Evolutionary conservation across 1,140 invertebrate species (phyloP).

Genomic region (Cydia fagiglandana): DNA sequence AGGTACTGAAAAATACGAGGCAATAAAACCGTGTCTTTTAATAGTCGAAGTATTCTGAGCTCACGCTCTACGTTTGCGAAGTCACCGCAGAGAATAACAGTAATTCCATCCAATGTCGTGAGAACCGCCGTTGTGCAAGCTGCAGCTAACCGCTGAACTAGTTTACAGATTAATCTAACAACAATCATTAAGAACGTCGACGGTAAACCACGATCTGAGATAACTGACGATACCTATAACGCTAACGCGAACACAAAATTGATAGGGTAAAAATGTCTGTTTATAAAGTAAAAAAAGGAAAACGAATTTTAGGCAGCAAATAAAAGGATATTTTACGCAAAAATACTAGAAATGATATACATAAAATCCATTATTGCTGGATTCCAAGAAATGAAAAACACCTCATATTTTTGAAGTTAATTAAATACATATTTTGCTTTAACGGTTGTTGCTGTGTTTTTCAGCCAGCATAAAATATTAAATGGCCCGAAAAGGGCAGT

Average conservation of each 20-base stretch:
- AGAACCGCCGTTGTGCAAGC: constrained; percentile 66
- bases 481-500: not conserved
- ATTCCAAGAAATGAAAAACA: no score
- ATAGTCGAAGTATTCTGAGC: constrained; percentile 37
- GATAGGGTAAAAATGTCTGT: not conserved
- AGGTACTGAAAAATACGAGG: constrained; percentile 26
- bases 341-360: no score
- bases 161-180: constrained; percentile 63
- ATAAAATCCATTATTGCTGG: no score
- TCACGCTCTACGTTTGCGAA: constrained; percentile 37
- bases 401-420: no score
- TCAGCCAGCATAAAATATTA: not conserved
- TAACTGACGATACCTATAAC: constrained; percentile 34
- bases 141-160: constrained; percentile 58
- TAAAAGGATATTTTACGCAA: not conserved
- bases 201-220: constrained; percentile 55
- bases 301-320: not conserved
- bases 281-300: not conserved
- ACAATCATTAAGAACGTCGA: constrained; percentile 59
- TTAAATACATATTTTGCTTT: not conserved
- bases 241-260: constrained; percentile 25
- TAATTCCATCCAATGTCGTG: constrained; percentile 76
- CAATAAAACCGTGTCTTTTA: constrained; percentile 42
- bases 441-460: not conserved
- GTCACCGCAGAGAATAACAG: constrained; percentile 54